These are phyloP conservation scores for Fratercula arctica DNA, from an alignment of 2,797 vertebrate species.

Conservation along the genomic window DNA sequence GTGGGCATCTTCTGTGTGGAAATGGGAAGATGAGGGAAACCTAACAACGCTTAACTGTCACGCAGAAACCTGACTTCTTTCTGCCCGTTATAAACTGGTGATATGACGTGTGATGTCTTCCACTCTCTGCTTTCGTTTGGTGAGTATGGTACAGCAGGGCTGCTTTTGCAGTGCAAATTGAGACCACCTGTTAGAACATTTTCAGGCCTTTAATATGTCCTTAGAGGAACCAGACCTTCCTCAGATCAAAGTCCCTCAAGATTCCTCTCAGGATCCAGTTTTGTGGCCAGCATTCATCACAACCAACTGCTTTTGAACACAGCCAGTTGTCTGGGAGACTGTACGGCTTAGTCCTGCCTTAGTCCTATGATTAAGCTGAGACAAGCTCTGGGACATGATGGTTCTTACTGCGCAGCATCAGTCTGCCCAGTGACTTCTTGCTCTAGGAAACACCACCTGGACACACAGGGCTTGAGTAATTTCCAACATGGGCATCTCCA, in stretches of 20 bases:
- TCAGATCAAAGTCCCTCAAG: not conserved
- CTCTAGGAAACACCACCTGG: not conserved
- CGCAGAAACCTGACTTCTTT: not conserved
- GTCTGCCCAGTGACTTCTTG: not conserved
- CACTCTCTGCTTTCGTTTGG: not conserved
- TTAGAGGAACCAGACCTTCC: not conserved
- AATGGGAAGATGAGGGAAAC: not conserved
- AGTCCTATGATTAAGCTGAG: not conserved
- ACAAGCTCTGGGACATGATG: rapidly evolving
- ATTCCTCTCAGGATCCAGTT: not conserved
- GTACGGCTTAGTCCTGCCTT: not conserved
- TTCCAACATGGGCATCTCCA: not conserved
- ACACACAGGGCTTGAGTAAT: not conserved
- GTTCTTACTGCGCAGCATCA: not conserved
- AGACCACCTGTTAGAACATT: not conserved
- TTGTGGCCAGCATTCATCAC: rapidly evolving
- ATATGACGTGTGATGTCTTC: not conserved
- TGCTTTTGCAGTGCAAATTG: not conserved
- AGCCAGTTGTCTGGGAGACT: not conserved
- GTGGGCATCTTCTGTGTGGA: not conserved
- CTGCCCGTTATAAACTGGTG: not conserved
- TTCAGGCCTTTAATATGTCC: not conserved
- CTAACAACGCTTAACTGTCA: not conserved
- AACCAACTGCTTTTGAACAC: not conserved
- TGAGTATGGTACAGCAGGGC: not conserved